A percentile compares a stretch with the other conserved stretches of the same genome.
phyloP scores from a whole-genome alignment of 2,888 invertebrate genomes.

The Heliconius aoede region DNA sequence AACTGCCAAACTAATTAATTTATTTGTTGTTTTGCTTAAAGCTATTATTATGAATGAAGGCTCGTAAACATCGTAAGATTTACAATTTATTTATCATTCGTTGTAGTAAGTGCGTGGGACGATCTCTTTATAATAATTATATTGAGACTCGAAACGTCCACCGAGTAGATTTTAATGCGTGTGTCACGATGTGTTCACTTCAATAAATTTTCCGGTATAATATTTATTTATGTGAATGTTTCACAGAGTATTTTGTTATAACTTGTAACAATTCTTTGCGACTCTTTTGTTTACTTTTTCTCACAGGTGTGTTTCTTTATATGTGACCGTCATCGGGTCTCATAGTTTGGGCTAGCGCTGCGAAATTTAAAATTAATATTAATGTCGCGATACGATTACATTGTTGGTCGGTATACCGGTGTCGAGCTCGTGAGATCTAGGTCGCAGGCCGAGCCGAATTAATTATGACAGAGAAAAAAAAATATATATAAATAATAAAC shows the following conservation, averaged over 20 bases:
- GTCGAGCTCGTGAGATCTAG: conserved; percentile 77
- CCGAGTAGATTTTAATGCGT: conserved; percentile 34
- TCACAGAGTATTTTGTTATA: conserved; percentile 46
- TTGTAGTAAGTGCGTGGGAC: conserved; percentile 39
- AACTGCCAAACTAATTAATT: not conserved
- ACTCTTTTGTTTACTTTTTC: conserved; percentile 75
- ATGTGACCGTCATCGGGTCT: conserved; percentile 73
- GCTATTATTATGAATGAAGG: conserved; percentile 26
- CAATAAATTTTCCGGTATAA: conserved; percentile 32
- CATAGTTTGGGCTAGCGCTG: conserved; percentile 77
- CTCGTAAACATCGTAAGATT: conserved; percentile 37
- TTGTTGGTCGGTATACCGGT: conserved; percentile 67
- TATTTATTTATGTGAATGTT: conserved; percentile 28
- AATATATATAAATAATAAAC: conserved; percentile 56
- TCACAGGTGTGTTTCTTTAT: conserved; percentile 78
- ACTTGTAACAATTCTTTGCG: conserved; percentile 51
- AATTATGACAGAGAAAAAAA: conserved; percentile 44
- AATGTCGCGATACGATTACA: conserved; percentile 73
- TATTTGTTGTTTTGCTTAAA: not conserved
- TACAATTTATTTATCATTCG: conserved; percentile 37
- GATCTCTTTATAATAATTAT: conserved; percentile 34
- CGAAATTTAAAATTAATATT: conserved; percentile 77
- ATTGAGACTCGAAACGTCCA: conserved; percentile 23
- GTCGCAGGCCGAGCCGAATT: conserved; percentile 59
- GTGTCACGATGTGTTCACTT: conserved; percentile 30